Evolutionary conservation across 2,888 invertebrate species (phyloP), one percentile per base, ranked within the genome.

Genomic region (Gryllus longicercus): DNA sequence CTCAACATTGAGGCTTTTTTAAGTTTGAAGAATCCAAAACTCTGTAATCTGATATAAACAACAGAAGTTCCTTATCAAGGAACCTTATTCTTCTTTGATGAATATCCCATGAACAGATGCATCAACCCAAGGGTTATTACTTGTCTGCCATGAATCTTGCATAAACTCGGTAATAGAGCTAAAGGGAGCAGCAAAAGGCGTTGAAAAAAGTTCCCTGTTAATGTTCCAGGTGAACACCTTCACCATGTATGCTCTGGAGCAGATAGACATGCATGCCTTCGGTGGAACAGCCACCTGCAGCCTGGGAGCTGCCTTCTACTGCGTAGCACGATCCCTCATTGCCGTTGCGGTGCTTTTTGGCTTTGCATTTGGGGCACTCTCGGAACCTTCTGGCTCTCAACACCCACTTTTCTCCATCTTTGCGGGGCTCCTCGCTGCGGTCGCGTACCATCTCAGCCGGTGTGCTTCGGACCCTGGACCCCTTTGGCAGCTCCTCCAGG

Each of bases 331-430:
- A 78, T 98, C 97, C 80, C 84, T 94, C 21, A 86, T 96, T 5
- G 94, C 95, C 21, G 91, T 97, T 3, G 90, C 93, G 80, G 89
- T 95, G 50, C 89, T 98, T 4, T 96, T 94, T 84, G 96, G 96
- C 0, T 94, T 96, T 83, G 94, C 95, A 0, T 97, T 95, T 85
- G 96, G 96, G 78, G 96, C 95, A 0, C 88, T 98, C 51, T 91
- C 93, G 79, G 97, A 97, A 86, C 91, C 92, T 75, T 92, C 95
- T 86, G 92, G 93, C 82, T 94, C 96, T 0, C 97, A 97, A 85
- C 96, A 97, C 85, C 93, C 97, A 79, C 88, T 97, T 2, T 98
- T 98, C 87, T 98, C 98, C 0, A 95, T 98, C 84, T 98, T 97
- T 87, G 96, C 95, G 86, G 97, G 96, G 11, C 89, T 97, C 77